Evolutionary conservation across 1,140 invertebrate species (phyloP), one percentile per base, ranked within the genome.

Genomic region (Drosophila subobscura): DNA sequence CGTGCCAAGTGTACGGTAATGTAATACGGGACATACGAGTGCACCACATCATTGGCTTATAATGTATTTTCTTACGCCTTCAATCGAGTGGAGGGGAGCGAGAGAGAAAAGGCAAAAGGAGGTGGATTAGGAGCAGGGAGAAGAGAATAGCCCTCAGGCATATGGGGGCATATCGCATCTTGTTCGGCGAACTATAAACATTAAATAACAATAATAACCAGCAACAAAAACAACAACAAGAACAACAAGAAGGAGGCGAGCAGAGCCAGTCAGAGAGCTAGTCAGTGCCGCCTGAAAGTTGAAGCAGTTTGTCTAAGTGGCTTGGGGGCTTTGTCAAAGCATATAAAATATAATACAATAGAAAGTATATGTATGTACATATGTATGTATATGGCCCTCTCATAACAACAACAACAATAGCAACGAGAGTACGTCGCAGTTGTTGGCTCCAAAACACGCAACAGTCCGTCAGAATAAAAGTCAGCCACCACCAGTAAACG

Each of bases 131-230:
- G 29, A 10, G 29, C 0, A 10, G 29, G 7, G 8, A 33, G 8
- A 33, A 33, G 8, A 10, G 3, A 10, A 8, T 33, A 10, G 8
- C 33, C 33, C 33, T 37, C 10, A 37, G 33, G 33, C 33, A 37
- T 37, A 12, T 37, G 33, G 33, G 33, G 42, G 59, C 66, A 67
- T 68, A 55, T 68, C 63, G 66, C 66, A 52, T 61, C 58, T 50
- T 44, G 76, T 76, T 77, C 63, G 72, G 57, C 59, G 72, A 57
- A 81, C 61, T 74, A 77, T 74, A 81, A 88, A 86, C 75, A 88
- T 86, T 86, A 81, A 86, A 78, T 86, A 86, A 88, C 74, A 88
- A 88, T 86, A 85, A 85, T 67, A 77, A 75, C 65, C 37, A 67
- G 54, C 73, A 79, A 79, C 71, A 70, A 65, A 45, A 60, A 44